phyloP scores from a whole-genome alignment of 2,888 invertebrate species.

The Smittia sp. region DNA sequence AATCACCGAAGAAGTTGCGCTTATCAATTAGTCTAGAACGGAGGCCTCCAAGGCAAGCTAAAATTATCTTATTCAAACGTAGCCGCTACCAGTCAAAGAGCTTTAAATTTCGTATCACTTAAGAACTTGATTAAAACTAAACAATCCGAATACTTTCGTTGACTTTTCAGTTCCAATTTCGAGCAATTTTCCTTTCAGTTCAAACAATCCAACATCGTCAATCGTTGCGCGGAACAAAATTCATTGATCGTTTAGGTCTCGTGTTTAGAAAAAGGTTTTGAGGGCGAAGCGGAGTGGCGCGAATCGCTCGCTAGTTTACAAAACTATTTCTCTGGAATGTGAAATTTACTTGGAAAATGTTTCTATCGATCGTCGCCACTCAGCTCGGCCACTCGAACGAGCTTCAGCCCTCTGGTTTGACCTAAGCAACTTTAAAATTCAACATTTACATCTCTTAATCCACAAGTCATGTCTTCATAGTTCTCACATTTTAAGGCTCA shows the following conservation, averaged over 20 bases:
- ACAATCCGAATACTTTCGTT: neutral
- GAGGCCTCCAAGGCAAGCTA: neutral
- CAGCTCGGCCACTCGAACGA: neutral
- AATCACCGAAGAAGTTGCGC: neutral
- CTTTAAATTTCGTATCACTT: slow-evolving; percentile 3
- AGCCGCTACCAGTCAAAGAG: slow-evolving; percentile 12
- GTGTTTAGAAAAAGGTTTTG: too few relatives aligned
- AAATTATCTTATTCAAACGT: neutral
- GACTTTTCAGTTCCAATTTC: neutral
- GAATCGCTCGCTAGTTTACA: too few relatives aligned
- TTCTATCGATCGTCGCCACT: too few relatives aligned
- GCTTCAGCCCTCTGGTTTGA: neutral
- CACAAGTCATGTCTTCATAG: slow-evolving; percentile 20
- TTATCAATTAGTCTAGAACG: neutral
- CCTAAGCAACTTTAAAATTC: too few relatives aligned
- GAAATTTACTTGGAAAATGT: too few relatives aligned
- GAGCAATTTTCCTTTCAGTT: neutral
- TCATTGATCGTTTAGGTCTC: too few relatives aligned
- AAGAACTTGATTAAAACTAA: neutral
- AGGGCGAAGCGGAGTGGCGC: too few relatives aligned
- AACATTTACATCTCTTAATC: neutral
- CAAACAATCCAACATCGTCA: too few relatives aligned
- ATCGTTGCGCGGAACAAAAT: too few relatives aligned
- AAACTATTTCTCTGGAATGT: too few relatives aligned
- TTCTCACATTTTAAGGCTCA: slow-evolving; percentile 7